These are phyloP conservation scores for Saccostrea glomerata DNA, from an alignment of 1,140 invertebrate species.

Conservation along the genomic window DNA sequence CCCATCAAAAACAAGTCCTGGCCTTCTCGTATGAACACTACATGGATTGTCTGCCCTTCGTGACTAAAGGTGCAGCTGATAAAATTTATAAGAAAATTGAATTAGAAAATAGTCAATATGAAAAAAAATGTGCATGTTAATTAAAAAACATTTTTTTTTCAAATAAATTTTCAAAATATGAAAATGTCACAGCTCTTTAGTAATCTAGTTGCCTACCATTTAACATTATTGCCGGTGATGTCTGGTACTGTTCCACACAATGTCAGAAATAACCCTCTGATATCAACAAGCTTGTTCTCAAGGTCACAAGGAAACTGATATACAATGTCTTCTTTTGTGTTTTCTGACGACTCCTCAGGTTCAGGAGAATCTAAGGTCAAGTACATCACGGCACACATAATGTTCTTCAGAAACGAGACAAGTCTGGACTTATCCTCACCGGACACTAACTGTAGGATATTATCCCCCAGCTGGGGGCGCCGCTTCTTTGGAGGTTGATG, in stretches of 20 bases:
- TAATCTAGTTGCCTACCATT: slow-evolving; percentile 47
- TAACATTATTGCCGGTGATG: slow-evolving; percentile 62
- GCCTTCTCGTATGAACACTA: slow-evolving; percentile 60
- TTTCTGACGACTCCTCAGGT: not conserved
- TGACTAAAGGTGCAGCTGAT: slow-evolving; percentile 59
- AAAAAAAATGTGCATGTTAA: not conserved
- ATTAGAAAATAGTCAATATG: not conserved
- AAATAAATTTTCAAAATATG: too few relatives aligned
- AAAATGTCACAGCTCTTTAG: too few relatives aligned
- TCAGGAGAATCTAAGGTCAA: slow-evolving; percentile 62
- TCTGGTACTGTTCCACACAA: slow-evolving; percentile 75
- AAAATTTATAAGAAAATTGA: not conserved
- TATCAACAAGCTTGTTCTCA: slow-evolving; percentile 71
- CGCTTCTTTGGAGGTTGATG: slow-evolving; percentile 24
- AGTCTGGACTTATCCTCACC: slow-evolving; percentile 50
- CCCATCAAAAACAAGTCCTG: slow-evolving; percentile 61
- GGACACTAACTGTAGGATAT: slow-evolving; percentile 57
- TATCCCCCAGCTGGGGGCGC: slow-evolving; percentile 45
- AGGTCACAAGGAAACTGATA: slow-evolving; percentile 75
- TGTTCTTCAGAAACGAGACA: slow-evolving; percentile 29
- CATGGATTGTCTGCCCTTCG: slow-evolving; percentile 50
- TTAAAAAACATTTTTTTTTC: too few relatives aligned
- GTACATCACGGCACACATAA: slow-evolving; percentile 65
- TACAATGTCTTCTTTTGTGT: slow-evolving; percentile 68
- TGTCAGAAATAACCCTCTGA: slow-evolving; percentile 78